phyloP scores from a whole-genome alignment of 2,113 vertebrate genomes.

The Gorsachius goisagi region DNA sequence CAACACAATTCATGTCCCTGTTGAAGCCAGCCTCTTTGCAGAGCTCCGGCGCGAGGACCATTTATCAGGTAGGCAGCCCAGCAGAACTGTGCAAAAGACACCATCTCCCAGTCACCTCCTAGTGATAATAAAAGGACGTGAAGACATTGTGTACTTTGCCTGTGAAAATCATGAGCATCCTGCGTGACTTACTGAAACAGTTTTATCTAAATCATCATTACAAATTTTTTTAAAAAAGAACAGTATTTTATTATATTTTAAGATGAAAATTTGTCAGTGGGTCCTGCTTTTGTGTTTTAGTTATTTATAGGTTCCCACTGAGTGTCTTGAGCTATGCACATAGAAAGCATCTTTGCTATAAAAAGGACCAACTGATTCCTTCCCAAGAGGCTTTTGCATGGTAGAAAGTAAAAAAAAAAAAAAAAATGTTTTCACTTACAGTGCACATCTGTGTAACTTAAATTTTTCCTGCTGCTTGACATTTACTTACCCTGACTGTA shows the following conservation, averaged over 20 bases:
- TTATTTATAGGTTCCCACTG: conserved; percentile 28
- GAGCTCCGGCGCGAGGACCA: background rate
- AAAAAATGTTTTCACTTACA: background rate
- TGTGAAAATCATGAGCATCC: background rate
- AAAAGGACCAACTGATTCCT: background rate
- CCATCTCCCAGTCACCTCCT: background rate
- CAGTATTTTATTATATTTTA: background rate
- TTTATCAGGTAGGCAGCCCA: background rate
- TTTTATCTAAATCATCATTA: background rate
- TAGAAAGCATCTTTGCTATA: conserved; percentile 17
- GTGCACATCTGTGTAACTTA: conserved; percentile 30
- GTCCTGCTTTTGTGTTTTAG: background rate
- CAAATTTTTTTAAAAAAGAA: background rate
- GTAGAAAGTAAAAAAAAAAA: background rate
- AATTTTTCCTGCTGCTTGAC: conserved; percentile 2
- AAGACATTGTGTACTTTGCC: background rate
- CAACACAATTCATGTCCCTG: fast-evolving
- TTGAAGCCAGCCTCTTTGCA: background rate
- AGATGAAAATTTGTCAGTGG: background rate
- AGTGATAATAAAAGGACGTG: background rate
- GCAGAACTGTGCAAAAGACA: background rate
- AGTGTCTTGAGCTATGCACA: background rate
- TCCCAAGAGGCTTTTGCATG: background rate
- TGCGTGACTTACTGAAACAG: background rate
- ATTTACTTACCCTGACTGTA: background rate